A percentile compares a stretch with the other conserved stretches of the same genome.
Evolutionary conservation across 2,888 invertebrate species (phyloP).

Genomic region (Drosophila colorata): DNA sequence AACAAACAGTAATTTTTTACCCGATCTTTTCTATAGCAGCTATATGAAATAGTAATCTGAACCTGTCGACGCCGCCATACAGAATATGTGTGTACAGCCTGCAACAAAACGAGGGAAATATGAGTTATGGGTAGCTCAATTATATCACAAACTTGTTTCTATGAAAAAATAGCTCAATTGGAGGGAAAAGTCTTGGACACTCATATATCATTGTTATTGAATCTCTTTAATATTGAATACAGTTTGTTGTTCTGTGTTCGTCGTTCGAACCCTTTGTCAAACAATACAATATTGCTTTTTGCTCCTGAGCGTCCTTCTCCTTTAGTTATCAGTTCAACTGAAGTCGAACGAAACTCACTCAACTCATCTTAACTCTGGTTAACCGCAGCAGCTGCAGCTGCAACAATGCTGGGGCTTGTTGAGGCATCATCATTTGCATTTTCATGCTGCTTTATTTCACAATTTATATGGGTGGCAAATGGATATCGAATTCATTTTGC

Average conservation of each 20-base stretch:
- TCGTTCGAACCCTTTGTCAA: slow-evolving; percentile 16
- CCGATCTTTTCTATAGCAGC: no score
- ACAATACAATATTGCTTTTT: slow-evolving; percentile 45
- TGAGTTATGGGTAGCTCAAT: no score
- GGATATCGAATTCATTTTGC: slow-evolving; percentile 50
- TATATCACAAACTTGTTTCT: neutral
- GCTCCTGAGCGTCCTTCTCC: slow-evolving; percentile 9
- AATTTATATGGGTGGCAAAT: slow-evolving; percentile 47
- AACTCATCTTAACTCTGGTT: slow-evolving; percentile 20
- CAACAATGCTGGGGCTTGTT: slow-evolving; percentile 20
- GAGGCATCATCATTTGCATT: slow-evolving; percentile 40
- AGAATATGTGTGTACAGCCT: no score
- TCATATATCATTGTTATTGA: neutral
- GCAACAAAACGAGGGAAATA: no score
- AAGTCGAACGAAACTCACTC: slow-evolving; percentile 10
- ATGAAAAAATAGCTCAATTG: neutral
- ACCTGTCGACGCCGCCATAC: no score
- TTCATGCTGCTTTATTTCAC: slow-evolving; percentile 46
- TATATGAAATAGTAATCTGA: no score
- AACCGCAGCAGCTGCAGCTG: slow-evolving; percentile 32
- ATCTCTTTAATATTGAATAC: slow-evolving; percentile 7
- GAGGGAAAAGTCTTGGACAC: neutral
- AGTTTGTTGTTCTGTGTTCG: slow-evolving; percentile 8
- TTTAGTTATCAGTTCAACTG: slow-evolving; percentile 13
- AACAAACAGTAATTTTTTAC: no score